Evolutionary conservation across 2,888 invertebrate genomes (phyloP), one percentile per base, ranked within the genome.

Genomic region (Lucinisca nassula): DNA sequence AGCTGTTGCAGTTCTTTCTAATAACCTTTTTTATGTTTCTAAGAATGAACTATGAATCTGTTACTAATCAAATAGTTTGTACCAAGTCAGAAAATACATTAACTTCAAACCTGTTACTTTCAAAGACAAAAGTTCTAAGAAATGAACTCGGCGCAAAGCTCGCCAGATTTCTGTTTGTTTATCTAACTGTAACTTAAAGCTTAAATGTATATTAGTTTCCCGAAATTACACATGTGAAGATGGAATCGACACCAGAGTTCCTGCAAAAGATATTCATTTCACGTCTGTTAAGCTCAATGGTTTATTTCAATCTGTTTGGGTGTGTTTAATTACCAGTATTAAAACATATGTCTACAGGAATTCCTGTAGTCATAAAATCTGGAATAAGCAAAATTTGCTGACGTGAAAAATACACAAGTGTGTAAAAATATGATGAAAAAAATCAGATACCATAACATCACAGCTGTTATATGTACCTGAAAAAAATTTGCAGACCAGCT

Each of bases 161-260:
- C 83, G 30, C 55, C 55, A 45, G 51, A 72, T 58, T 38, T 30
- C 30, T 72, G 45, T 78, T 70, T 83, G 83, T 83, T 83, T 70
- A 83, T 72, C 73, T 83, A 83, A 78, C 78, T 38, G 83, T 78
- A 83, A 78, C 35, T 2, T 24, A 32, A 35, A 67, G 67, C 32
- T 58, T 35, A 67, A 67, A 35, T 35, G 30, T 67, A 67, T 67
- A 35, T 67, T 24, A 67, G 35, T 12, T 67, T 67, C 67, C 17
- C 17, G 8, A 32, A 35, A 32, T 67, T 67, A 35, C 67, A 67
- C 35, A 67, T 67, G 67, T 67, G 35, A 21, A 35, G 32, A 32
- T 67, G 67, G 24, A 67, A 67, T 67, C 17, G 35, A 67, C 67
- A 67, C 67, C 67, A n/a, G 2, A 35, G 32, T 35, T 67, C 24